Evolutionary conservation across 2,888 invertebrate genomes (phyloP).

Genomic region (Epinotia nisella): DNA sequence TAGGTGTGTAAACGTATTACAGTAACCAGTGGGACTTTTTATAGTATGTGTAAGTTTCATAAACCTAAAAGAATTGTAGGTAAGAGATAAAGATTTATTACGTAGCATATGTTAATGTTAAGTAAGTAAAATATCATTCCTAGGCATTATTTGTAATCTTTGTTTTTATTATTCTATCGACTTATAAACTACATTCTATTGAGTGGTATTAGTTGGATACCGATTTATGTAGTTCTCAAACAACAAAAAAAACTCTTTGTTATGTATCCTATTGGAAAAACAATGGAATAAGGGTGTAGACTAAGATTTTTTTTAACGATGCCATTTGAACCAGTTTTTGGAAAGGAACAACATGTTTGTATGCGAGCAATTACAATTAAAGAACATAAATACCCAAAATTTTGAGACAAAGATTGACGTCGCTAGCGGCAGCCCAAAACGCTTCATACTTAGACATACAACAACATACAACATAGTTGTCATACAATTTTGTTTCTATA

Average conservation of each 20-base stretch:
- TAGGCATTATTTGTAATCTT: conserved; percentile 28
- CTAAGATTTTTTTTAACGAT: too few species aligned
- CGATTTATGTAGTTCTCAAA: neutral
- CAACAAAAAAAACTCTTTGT: neutral
- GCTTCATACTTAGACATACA: too few species aligned
- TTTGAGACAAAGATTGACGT: too few species aligned
- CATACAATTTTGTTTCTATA: too few species aligned
- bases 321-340: too few species aligned
- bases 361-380: too few species aligned
- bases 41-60: conserved; percentile 27
- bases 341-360: too few species aligned
- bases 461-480: too few species aligned
- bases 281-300: neutral
- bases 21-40: conserved; percentile 9
- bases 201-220: neutral
- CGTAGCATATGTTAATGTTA: conserved; percentile 25
- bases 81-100: conserved; percentile 37
- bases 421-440: too few species aligned
- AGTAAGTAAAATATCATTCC: conserved; percentile 40
- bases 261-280: neutral
- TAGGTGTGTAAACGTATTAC: conserved; percentile 18
- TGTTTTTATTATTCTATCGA: conserved; percentile 6
- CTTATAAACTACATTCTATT: conserved; percentile 10
- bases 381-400: too few species aligned
- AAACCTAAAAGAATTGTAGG: conserved; percentile 26